phyloP scores from a whole-genome alignment of 1,140 invertebrate species.

The Atopsyche davidsoni region DNA sequence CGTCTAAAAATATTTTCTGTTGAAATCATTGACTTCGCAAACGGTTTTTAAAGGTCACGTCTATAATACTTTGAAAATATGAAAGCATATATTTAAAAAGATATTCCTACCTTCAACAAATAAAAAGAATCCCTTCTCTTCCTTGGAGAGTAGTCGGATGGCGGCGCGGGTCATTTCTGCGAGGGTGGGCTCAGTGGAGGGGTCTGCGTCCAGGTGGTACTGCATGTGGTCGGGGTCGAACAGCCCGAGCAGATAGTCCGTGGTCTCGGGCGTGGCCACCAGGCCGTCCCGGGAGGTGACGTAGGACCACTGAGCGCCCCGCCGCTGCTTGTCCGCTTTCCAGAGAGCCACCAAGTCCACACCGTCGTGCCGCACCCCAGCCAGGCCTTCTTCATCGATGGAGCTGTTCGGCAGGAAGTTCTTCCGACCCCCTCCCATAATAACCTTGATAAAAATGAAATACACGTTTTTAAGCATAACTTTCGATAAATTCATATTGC shows the following conservation, averaged over 20 bases:
- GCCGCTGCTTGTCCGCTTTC: slow-evolving; percentile 37
- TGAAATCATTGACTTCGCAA: no score
- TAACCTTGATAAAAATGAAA: slow-evolving; percentile 50
- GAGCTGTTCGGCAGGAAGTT: slow-evolving; percentile 50
- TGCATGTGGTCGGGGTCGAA: slow-evolving; percentile 52
- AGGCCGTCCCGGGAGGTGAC: slow-evolving; percentile 20
- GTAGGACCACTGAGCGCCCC: slow-evolving; percentile 17
- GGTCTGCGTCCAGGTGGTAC: slow-evolving; percentile 47
- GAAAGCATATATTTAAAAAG: no score
- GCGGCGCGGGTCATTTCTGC: slow-evolving; percentile 79
- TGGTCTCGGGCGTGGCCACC: background rate
- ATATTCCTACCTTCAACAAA: slow-evolving; percentile 75
- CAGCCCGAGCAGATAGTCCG: slow-evolving; percentile 55
- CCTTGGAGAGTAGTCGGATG: slow-evolving; percentile 69
- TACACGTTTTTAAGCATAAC: no score
- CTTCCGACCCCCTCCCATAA: slow-evolving; percentile 61
- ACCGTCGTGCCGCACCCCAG: slow-evolving; percentile 47
- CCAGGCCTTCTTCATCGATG: slow-evolving; percentile 44
- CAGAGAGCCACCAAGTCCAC: slow-evolving; percentile 46
- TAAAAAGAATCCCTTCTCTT: slow-evolving; percentile 77
- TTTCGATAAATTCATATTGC: no score
- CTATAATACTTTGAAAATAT: no score
- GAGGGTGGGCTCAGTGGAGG: slow-evolving; percentile 60
- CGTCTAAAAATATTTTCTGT: no score
- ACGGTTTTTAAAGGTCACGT: no score